Percentiles rank a stretch among this genome's conserved stretches.
Evolutionary conservation across 2,113 vertebrate genomes (phyloP).

Genomic region (Halcyon senegalensis): DNA sequence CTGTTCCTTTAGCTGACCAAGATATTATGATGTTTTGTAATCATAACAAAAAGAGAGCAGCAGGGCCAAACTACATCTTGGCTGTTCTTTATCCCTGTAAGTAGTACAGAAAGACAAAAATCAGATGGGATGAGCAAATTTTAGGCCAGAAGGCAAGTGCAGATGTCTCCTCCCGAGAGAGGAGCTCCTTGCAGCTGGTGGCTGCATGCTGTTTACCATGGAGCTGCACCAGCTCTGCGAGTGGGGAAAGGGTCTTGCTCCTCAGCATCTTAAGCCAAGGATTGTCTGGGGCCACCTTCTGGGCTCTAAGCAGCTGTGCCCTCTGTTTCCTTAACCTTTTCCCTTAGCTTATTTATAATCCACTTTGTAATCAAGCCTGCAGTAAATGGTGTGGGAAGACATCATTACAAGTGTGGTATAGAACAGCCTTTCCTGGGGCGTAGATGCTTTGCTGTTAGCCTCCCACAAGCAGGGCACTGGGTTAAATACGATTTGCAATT

Average conservation of each 20-base stretch:
- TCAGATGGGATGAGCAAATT: background rate
- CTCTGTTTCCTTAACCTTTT: background rate
- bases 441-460: background rate
- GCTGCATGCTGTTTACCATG: accelerated
- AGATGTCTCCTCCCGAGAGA: background rate
- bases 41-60: background rate
- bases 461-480: background rate
- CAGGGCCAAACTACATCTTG: background rate
- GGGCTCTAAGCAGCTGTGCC: background rate
- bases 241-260: background rate
- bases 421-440: background rate
- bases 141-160: background rate
- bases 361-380: background rate
- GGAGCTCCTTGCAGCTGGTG: background rate
- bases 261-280: background rate
- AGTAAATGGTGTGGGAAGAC: background rate
- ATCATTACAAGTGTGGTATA: background rate
- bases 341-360: background rate
- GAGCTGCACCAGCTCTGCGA: background rate
- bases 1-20: background rate
- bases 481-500: background rate
- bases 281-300: background rate
- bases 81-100: background rate
- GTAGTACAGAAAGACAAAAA: background rate
- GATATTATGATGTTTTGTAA: background rate